A percentile compares a stretch with the other conserved stretches of the same genome.
Evolutionary conservation across 2,113 vertebrate species (phyloP).

Genomic region (mouse (Mus musculus)): GRCm39 chr6:122347001-122347500

Average conservation of each 20-base stretch:
- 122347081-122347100: not conserved
- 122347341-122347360: not conserved
- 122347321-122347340: not conserved
- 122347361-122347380: not conserved
- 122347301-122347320: not conserved
- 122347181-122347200: not conserved
- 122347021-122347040: not conserved
- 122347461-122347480: not conserved
- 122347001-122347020: conserved; percentile 29
- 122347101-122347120: not conserved
- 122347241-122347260: accelerated
- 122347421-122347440: not conserved
- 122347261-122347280: not conserved
- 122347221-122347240: not conserved
- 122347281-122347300: not conserved
- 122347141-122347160: not conserved
- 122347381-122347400: not conserved
- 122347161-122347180: not conserved
- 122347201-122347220: not conserved
- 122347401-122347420: not conserved
- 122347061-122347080: not conserved
- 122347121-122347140: not conserved
- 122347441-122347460: not conserved
- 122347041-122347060: not conserved
- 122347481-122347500: not conserved